Evolutionary conservation across 2,888 invertebrate genomes (phyloP).

Genomic region (Eristalinus sepulchralis): DNA sequence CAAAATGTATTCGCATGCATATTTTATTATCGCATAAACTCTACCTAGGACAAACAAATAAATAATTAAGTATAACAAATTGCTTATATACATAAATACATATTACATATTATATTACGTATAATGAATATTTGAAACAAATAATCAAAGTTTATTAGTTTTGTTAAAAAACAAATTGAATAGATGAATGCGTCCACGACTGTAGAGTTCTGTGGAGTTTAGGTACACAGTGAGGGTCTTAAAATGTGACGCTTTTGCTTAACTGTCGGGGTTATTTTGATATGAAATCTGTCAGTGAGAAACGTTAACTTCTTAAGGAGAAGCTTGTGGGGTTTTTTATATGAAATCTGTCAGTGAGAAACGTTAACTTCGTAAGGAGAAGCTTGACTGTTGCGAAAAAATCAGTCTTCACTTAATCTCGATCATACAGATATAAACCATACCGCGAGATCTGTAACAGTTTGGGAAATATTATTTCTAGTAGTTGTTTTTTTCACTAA

Average conservation of each 20-base stretch:
- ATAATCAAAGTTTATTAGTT: slow-evolving; percentile 68
- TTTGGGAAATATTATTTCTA: no score
- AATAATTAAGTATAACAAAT: slow-evolving; percentile 37
- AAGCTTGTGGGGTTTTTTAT: no score
- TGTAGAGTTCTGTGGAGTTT: background rate
- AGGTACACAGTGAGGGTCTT: background rate
- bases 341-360: no score
- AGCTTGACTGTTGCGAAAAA: no score
- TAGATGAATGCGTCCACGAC: background rate
- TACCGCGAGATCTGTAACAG: no score
- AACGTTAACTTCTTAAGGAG: no score
- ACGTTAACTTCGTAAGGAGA: no score
- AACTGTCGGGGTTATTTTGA: no score
- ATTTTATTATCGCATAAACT: slow-evolving; percentile 62
- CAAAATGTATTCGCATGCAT: slow-evolving; percentile 54
- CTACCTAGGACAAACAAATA: slow-evolving; percentile 24
- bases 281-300: no score
- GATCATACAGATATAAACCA: no score
- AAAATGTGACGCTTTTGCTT: background rate
- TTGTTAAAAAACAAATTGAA: slow-evolving; percentile 47
- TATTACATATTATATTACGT: slow-evolving; percentile 67
- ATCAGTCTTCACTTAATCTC: no score
- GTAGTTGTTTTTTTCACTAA: no score
- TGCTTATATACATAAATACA: slow-evolving; percentile 64
- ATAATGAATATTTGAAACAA: slow-evolving; percentile 56